Conservation (phyloP, 2,113 vertebrate genomes). For the Saimiri boliviensis region DNA sequence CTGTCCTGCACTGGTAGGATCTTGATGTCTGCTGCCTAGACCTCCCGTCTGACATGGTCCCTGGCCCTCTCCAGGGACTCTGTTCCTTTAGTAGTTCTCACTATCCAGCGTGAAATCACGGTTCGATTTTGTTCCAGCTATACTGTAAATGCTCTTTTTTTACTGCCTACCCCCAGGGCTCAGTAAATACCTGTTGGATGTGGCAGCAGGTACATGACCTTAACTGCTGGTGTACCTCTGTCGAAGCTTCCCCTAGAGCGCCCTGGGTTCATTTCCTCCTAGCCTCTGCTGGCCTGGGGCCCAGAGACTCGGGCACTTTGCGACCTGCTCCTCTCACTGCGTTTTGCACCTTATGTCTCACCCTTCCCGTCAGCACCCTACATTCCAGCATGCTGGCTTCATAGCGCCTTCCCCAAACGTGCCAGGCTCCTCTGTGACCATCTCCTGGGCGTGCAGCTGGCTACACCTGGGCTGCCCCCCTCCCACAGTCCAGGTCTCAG, state of each 20-base stretch:
- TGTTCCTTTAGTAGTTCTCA: not conserved
- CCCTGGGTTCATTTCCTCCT: not conserved
- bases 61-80: not conserved
- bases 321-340: not conserved
- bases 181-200: not conserved
- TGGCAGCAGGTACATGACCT: not conserved
- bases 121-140: too few species aligned
- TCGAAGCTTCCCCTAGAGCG: not conserved
- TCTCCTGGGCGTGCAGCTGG: not conserved
- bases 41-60: not conserved
- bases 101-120: too few species aligned
- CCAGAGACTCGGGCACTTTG: not conserved
- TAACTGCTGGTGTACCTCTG: not conserved
- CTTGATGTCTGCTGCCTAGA: not conserved
- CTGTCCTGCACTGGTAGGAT: not conserved
- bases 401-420: not conserved
- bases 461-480: too few species aligned
- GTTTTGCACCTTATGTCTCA: too few species aligned
- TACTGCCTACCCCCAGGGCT: fast-evolving
- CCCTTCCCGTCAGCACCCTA: not conserved
- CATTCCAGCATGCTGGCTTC: fast-evolving
- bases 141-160: fast-evolving
- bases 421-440: not conserved
- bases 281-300: not conserved
- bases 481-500: not conserved